phyloP scores from a whole-genome alignment of 2,888 invertebrate species.

The Leptopilina myrica region DNA sequence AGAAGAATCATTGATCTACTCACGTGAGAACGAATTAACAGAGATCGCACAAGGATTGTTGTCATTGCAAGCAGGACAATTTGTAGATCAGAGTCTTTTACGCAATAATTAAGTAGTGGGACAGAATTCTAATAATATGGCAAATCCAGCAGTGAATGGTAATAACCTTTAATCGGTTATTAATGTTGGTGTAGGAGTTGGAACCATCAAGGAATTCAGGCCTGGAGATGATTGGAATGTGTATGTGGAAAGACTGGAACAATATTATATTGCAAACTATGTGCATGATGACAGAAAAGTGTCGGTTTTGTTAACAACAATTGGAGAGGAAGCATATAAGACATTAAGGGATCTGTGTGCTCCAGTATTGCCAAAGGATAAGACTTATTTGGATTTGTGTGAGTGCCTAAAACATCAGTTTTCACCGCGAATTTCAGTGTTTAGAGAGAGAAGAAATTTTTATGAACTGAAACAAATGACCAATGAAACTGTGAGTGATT shows the following conservation, averaged over 20 bases:
- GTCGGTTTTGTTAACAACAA: constrained; percentile 47
- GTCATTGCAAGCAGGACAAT: too few species aligned
- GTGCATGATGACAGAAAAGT: constrained; percentile 37
- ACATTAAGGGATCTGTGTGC: background rate
- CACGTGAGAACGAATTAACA: too few species aligned
- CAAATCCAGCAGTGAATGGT: too few species aligned
- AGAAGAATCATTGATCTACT: too few species aligned
- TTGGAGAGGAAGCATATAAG: constrained; percentile 50
- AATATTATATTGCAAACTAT: constrained; percentile 49
- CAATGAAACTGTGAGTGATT: constrained; percentile 42
- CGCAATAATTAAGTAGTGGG: too few species aligned
- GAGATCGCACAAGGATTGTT: too few species aligned
- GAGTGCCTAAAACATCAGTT: constrained; percentile 52
- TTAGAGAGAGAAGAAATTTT: constrained; percentile 48
- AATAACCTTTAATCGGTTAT: background rate
- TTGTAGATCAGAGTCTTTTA: too few species aligned
- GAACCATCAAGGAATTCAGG: constrained; percentile 47
- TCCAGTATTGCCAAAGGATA: constrained; percentile 46
- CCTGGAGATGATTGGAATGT: constrained; percentile 47
- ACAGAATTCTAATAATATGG: too few species aligned
- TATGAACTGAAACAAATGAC: constrained; percentile 59
- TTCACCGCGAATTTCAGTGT: constrained; percentile 49
- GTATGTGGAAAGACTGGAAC: constrained; percentile 47
- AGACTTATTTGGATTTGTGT: constrained; percentile 48
- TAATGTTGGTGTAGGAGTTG: constrained; percentile 27